Evolutionary conservation across 2,113 vertebrate species (phyloP).

Genomic region (Engystomops pustulosus): DNA sequence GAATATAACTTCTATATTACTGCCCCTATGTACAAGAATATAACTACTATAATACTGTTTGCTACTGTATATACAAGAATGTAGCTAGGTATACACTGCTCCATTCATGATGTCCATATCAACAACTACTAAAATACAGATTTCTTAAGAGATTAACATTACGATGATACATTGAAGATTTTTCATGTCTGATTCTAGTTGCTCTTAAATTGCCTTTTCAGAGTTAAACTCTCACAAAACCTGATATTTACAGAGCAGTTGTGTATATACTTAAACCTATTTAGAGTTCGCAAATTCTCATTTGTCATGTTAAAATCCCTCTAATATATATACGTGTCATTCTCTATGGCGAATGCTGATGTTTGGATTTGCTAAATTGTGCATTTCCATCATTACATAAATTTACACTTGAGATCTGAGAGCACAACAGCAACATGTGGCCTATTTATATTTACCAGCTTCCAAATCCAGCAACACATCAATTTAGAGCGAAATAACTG

Average conservation of each 20-base stretch:
- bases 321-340: background rate
- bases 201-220: background rate
- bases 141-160: background rate
- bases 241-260: background rate
- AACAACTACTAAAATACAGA: background rate
- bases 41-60: background rate
- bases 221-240: background rate
- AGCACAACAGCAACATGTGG: background rate
- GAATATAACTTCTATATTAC: background rate
- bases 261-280: background rate
- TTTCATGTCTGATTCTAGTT: background rate
- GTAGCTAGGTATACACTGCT: background rate
- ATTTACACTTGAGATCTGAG: background rate
- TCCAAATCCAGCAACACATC: background rate
- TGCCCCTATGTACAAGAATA: background rate
- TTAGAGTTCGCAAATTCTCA: background rate
- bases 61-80: conserved; percentile 2
- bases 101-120: background rate
- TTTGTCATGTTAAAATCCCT: background rate
- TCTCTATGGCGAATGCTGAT: background rate
- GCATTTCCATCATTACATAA: background rate
- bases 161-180: background rate
- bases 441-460: background rate
- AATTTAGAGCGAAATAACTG: background rate
- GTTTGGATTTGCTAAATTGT: background rate